Conservation (phyloP, 1,140 invertebrate species). For the Melipona quadrifasciata region DNA sequence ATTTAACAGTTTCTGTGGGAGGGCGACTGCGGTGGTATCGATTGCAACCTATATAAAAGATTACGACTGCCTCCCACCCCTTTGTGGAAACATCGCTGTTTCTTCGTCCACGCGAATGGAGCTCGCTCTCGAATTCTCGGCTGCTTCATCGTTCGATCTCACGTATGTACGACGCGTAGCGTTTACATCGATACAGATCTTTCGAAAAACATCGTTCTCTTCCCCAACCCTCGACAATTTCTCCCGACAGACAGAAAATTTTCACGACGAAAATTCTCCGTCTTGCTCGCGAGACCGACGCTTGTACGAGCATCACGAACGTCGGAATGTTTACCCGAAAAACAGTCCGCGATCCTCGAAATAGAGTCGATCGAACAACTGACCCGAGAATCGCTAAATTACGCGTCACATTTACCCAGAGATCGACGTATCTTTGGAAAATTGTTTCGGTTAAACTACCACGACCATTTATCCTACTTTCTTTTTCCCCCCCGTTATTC, state of each 20-base stretch:
- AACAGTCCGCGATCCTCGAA: not conserved
- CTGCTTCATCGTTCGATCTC: conserved; percentile 5
- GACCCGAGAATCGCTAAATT: conserved; percentile 14
- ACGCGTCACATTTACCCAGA: not conserved
- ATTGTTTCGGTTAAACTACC: not conserved
- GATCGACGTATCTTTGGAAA: not conserved
- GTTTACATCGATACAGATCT: not conserved
- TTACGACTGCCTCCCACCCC: conserved; percentile 2
- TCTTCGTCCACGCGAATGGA: conserved; percentile 12
- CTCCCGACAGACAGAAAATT: too few species aligned
- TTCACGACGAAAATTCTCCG: not conserved
- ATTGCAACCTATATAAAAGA: conserved; percentile 55
- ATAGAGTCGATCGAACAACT: not conserved
- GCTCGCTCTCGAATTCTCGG: not conserved
- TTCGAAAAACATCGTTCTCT: not conserved
- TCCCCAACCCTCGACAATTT: not conserved
- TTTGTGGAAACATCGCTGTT: conserved; percentile 30
- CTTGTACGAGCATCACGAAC: not conserved
- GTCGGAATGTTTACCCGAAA: not conserved
- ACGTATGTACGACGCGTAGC: not conserved
- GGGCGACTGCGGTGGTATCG: conserved; percentile 26
- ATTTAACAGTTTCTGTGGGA: conserved; percentile 34
- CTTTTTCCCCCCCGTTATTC: too few species aligned
- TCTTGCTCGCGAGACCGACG: not conserved
- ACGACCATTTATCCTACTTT: not conserved